phyloP scores from a whole-genome alignment of 2,888 invertebrate species.

The Sphaerophoria rueppellii region DNA sequence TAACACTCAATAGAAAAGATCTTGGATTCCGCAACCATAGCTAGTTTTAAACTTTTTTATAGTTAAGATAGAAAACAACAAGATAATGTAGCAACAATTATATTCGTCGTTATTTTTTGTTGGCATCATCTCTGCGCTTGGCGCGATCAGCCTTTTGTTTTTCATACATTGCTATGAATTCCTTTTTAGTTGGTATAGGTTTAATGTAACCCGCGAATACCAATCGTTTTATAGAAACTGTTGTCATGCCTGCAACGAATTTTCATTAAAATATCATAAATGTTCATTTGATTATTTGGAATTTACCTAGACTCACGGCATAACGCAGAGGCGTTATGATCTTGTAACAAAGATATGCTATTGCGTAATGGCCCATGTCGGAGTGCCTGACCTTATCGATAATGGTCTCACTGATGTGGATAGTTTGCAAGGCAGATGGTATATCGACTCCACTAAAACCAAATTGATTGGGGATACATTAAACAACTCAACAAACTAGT shows the following conservation, averaged over 20 bases:
- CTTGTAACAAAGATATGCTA: slow-evolving; percentile 96
- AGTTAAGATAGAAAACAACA: slow-evolving; percentile 15
- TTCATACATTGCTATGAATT: slow-evolving; percentile 85
- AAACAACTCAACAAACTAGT: background rate
- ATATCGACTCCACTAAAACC: slow-evolving; percentile 94
- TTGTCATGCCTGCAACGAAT: slow-evolving; percentile 88
- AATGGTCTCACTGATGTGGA: slow-evolving; percentile 91
- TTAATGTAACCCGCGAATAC: slow-evolving; percentile 91
- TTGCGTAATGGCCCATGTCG: slow-evolving; percentile 93
- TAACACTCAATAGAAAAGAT: background rate
- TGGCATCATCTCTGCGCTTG: slow-evolving; percentile 63
- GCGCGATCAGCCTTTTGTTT: slow-evolving; percentile 81
- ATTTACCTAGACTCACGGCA: slow-evolving; percentile 92
- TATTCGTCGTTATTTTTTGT: background rate
- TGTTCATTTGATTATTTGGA: background rate
- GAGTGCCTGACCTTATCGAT: slow-evolving; percentile 90
- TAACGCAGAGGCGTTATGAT: slow-evolving; percentile 94
- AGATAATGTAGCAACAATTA: background rate
- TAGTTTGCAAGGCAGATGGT: slow-evolving; percentile 88
- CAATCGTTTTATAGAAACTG: slow-evolving; percentile 91
- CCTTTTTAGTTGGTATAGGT: slow-evolving; percentile 89
- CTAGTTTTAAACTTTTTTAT: slow-evolving; percentile 23
- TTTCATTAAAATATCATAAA: background rate
- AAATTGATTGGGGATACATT: background rate
- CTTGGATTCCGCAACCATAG: slow-evolving; percentile 22